Evolutionary conservation across 1,140 invertebrate genomes (phyloP).

Genomic region (Probaryconus sp.): DNA sequence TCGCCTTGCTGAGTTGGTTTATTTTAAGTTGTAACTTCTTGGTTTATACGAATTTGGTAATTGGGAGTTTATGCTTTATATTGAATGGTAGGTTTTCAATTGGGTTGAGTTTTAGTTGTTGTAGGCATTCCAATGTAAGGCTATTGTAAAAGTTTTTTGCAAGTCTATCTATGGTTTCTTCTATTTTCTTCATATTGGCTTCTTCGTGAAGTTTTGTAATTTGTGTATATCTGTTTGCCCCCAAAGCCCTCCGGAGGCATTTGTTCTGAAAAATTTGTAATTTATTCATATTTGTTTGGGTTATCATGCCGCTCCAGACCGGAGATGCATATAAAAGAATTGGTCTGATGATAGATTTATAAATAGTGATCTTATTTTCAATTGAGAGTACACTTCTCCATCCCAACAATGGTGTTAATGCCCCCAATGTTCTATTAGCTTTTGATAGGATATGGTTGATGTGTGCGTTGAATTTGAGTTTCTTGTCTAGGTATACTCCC

Average conservation of each 20-base stretch:
- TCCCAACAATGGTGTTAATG: not conserved
- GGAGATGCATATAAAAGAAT: conserved; percentile 4
- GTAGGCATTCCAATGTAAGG: no score
- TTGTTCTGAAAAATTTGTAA: conserved; percentile 9
- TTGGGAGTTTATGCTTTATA: no score
- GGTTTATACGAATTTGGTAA: no score
- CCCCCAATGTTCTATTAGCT: not conserved
- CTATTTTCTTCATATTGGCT: no score
- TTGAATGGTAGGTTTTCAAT: no score
- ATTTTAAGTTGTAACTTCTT: no score
- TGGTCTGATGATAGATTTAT: conserved; percentile 17
- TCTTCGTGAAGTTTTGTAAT: conserved; percentile 33
- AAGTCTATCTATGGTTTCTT: no score
- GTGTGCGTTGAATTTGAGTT: conserved; percentile 1
- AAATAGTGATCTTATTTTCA: conserved; percentile 7
- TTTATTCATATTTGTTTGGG: not conserved
- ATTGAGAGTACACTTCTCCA: not conserved
- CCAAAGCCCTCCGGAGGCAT: conserved; percentile 10
- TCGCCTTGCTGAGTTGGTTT: no score
- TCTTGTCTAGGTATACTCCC: not conserved
- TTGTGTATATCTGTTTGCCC: no score
- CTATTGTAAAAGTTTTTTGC: no score
- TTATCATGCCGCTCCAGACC: not conserved
- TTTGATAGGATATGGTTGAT: not conserved
- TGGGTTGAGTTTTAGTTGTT: no score